Evolutionary conservation across 2,113 vertebrate genomes (phyloP).

Genomic region (Neogobius melanostomus): DNA sequence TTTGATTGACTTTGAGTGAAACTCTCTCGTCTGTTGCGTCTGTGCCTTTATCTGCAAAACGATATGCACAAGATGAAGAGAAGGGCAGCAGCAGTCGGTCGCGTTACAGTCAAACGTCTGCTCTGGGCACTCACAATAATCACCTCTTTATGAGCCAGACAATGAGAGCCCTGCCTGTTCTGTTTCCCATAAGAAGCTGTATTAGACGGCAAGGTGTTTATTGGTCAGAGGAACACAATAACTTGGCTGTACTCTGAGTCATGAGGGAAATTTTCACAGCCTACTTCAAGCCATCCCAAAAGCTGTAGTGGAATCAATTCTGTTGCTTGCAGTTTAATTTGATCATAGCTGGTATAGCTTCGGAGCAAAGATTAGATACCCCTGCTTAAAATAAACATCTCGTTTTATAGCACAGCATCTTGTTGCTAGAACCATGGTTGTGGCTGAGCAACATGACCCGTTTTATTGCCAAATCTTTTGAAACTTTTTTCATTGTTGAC

Average conservation of each 20-base stretch:
- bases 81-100: slow-evolving; percentile 19
- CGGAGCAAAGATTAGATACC: not conserved
- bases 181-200: slow-evolving; percentile 18
- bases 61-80: slow-evolving; percentile 41
- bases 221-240: slow-evolving; percentile 47
- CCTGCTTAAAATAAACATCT: not conserved
- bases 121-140: slow-evolving; percentile 35
- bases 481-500: not conserved
- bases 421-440: not conserved
- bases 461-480: not conserved
- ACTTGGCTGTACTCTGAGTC: slow-evolving; percentile 19
- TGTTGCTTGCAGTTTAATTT: slow-evolving; percentile 11
- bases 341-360: not conserved
- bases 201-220: slow-evolving; percentile 34
- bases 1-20: slow-evolving; percentile 96
- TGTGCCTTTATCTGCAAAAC: slow-evolving; percentile 88
- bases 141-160: slow-evolving; percentile 36
- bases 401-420: not conserved
- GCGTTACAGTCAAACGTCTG: slow-evolving; percentile 10
- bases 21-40: slow-evolving; percentile 90
- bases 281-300: slow-evolving; percentile 36
- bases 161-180: slow-evolving; percentile 51
- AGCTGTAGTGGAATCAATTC: slow-evolving; percentile 21
- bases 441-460: not conserved
- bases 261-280: slow-evolving; percentile 44